These are phyloP conservation scores for Lasioglossum lativentre DNA, from an alignment of 2,888 invertebrate genomes.

Conservation along the genomic window DNA sequence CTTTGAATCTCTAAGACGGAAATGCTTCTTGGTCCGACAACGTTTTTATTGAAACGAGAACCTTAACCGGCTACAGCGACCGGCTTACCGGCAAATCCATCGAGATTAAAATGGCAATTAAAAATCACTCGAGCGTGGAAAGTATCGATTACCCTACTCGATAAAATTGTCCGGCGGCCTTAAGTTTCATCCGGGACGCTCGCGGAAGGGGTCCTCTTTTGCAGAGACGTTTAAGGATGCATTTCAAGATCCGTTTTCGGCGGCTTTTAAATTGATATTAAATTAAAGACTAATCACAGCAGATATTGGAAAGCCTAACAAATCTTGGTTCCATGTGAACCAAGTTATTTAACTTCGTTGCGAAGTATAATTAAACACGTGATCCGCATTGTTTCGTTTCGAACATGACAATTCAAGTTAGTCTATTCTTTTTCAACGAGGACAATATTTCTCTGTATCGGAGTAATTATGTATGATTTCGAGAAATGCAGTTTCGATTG, in stretches of 20 bases:
- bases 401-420: neutral
- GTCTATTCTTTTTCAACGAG: too few relatives aligned
- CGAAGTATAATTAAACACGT: neutral
- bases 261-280: neutral
- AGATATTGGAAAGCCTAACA: too few relatives aligned
- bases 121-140: slow-evolving; percentile 23
- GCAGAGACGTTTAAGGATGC: neutral
- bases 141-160: slow-evolving; percentile 43
- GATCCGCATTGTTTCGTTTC: neutral
- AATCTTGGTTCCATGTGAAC: neutral
- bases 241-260: neutral
- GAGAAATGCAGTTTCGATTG: neutral
- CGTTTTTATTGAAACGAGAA: slow-evolving; percentile 49
- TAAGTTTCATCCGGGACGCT: neutral
- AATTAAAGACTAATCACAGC: neutral
- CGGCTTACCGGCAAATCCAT: slow-evolving; percentile 21
- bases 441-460: too few relatives aligned
- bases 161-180: slow-evolving; percentile 8
- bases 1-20: slow-evolving; percentile 55
- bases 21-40: slow-evolving; percentile 10
- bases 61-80: slow-evolving; percentile 27
- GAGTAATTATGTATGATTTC: too few relatives aligned
- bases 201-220: neutral
- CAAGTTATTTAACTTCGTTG: neutral
- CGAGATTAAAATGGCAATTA: slow-evolving; percentile 32